Percentiles rank a stretch among this genome's conserved stretches.
Evolutionary conservation across 2,797 vertebrate genomes (phyloP).

Genomic region (Neomorphus geoffroyi): DNA sequence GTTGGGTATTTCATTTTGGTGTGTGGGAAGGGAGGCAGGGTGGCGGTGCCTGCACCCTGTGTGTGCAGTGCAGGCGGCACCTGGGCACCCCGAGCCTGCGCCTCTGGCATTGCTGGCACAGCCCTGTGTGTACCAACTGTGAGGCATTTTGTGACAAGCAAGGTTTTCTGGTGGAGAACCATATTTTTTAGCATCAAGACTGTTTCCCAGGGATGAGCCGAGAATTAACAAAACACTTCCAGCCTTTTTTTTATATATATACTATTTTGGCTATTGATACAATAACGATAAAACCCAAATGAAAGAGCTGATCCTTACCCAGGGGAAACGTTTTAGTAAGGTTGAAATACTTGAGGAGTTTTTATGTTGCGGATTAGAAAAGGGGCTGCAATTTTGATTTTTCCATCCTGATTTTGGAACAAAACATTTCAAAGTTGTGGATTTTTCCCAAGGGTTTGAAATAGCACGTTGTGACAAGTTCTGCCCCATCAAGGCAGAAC

Average conservation of each 20-base stretch:
- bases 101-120: background rate
- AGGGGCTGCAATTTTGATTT: background rate
- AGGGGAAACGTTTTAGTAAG: accelerated
- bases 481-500: background rate
- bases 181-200: background rate
- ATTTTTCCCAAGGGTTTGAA: background rate
- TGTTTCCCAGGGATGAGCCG: accelerated
- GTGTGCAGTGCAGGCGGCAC: accelerated
- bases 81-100: background rate
- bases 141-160: background rate
- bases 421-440: background rate
- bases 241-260: background rate
- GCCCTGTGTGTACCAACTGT: accelerated
- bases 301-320: background rate
- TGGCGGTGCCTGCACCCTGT: accelerated
- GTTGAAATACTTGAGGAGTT: background rate
- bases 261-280: background rate
- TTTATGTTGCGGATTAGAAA: background rate
- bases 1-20: background rate
- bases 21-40: background rate
- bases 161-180: background rate
- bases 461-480: background rate
- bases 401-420: background rate
- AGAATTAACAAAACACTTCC: background rate
- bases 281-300: background rate